Base-by-base conservation (phyloP, 1,140 invertebrate species). In the Drosophila santomea region DNA sequence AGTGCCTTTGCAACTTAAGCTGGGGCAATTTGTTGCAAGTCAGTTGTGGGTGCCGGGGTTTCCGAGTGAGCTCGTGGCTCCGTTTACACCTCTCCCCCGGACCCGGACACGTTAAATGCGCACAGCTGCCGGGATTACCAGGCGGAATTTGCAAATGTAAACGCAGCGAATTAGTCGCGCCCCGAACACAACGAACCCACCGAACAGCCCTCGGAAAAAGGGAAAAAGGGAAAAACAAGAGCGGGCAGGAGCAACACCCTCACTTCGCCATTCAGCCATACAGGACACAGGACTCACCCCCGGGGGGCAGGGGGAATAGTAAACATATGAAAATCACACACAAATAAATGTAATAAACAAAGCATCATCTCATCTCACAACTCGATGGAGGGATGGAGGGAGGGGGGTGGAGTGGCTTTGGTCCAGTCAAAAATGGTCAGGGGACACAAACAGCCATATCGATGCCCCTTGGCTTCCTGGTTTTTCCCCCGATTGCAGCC, bases 311-410 rank as follows among this genome's bases (percentile, higher is more conserved):
- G 20, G 20, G 20, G 55, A 45, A 73, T 60, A 38, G 69, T 64
- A 67, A 75, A 75, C 73, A 75, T 56, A 75, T 75, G 72, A 43
- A 80, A 80, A 80, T 80, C 64, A 84, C 74, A 80, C 78, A 80
- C 66, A 85, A 81, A 86, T 88, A 88, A 88, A 79, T 88, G 79
- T 88, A 79, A 82, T 86, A 88, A 82, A 88, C 83, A 86, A 86
- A 76, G 74, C 80, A 64, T 74, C 80, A 57, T 71, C 67, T 64
- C 76, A 57, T 75, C 74, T 75, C 20, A 20, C 20, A 20, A 2
- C 20, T 20, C 60, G 63, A 85, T 74, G 20, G 20, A 20, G 74
- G 17, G 17, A 17, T 17, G 17, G 17, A 17, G 17, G 17, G n/a
- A n/a, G n/a, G 17, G 59, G 55, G 63, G 80, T 52, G 28, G 3